phyloP scores from a whole-genome alignment of 2,888 invertebrate genomes.

The Meganola albula region DNA sequence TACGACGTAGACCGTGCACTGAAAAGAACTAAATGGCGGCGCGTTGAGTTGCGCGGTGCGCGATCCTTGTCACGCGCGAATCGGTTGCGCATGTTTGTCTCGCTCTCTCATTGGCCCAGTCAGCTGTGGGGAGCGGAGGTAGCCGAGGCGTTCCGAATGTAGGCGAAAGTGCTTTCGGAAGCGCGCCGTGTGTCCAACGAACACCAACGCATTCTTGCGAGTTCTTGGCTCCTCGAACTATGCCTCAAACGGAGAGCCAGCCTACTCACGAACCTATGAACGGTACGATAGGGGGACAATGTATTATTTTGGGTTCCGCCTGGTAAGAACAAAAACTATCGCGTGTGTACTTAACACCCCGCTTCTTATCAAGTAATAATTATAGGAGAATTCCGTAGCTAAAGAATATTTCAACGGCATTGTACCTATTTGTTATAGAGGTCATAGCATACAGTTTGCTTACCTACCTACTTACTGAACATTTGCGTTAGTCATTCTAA shows the following conservation, averaged over 20 bases:
- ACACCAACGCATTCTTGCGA: constrained; percentile 47
- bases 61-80: constrained; percentile 39
- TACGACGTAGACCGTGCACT: constrained; percentile 63
- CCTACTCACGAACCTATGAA: too few species aligned
- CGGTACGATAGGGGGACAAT: constrained; percentile 11
- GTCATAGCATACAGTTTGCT: too few species aligned
- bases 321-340: constrained; percentile 14
- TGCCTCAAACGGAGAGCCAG: too few species aligned
- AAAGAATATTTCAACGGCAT: too few species aligned
- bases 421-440: too few species aligned
- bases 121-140: constrained; percentile 71
- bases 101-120: constrained; percentile 53
- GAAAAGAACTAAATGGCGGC: constrained; percentile 73
- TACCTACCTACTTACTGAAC: too few species aligned
- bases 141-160: constrained; percentile 57
- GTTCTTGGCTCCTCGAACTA: constrained; percentile 36
- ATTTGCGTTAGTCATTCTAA: too few species aligned
- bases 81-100: constrained; percentile 31
- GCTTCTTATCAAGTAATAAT: background rate
- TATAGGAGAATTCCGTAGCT: too few species aligned
- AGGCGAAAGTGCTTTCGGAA: constrained; percentile 71
- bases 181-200: constrained; percentile 41
- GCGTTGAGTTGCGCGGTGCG: constrained; percentile 54
- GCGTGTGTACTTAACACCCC: constrained; percentile 6
- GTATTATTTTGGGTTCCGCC: constrained; percentile 33